Base-by-base conservation (phyloP, 2,888 invertebrate genomes). In the Machimus rusticus region DNA sequence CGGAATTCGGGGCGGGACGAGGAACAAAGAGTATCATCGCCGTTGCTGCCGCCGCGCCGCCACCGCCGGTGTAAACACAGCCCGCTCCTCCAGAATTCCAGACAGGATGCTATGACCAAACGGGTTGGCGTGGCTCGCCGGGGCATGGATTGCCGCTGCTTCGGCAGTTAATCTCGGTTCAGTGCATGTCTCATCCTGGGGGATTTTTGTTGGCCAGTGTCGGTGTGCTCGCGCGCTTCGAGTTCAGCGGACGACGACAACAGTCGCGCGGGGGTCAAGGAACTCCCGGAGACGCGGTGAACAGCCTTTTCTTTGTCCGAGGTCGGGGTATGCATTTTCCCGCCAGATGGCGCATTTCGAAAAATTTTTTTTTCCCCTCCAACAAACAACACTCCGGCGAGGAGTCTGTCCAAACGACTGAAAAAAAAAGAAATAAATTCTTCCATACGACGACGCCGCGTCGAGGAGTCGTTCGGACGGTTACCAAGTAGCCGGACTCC, bases 261-360 rank as follows among this genome's bases (percentile, higher is more conserved):
- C 66, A 28, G 39, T 2, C 12, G 6, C 12, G 74, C 12, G 6
- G 12, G 74, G 85, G 85, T 85, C 85, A 85, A 85, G 74, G 85
- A n/a, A 74, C 74, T 74, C 74, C 46, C 28, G 43, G 74, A 85
- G 43, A 46, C 43, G 43, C 74, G 85, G 85, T 85, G 85, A 85
- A 85, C 85, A 74, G 74, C 74, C 74, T 85, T 85, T 85, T 28
- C 85, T 85, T 85, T 85, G 85, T 85, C 85, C 85, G 85, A 85
- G 85, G 85, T 85, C 85, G 85, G 85, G 85, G 37, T 66, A 66
- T 51, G n/a, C 19, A 66, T 66, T 66, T 66, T 66, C 28, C 66
- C 66, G 23, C 28, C 66, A 66, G 66, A 66, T 66, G 66, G 74
- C 74, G 74, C 43, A 74, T 74, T 74, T 74, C 28, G 16, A 37